Conservation (phyloP, 2,113 vertebrate species). For the Equus quagga region DNA sequence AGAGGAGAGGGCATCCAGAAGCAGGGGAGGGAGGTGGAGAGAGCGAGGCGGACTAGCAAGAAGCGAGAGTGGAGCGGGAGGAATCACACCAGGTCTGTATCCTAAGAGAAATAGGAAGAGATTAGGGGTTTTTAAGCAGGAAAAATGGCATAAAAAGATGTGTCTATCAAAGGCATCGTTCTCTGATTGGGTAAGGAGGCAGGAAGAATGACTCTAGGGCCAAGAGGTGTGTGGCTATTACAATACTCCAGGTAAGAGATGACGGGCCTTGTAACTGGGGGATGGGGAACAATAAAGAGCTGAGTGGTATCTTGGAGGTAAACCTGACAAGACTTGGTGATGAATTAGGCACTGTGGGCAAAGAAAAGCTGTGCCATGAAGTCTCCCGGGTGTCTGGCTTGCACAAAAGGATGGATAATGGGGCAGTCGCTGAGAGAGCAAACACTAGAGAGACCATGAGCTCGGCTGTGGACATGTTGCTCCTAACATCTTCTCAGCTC, state of each 20-base stretch:
- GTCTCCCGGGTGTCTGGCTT: neutral
- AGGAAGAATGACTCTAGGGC: neutral
- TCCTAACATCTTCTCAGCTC: neutral
- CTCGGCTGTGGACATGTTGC: fast-evolving
- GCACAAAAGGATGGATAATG: fast-evolving
- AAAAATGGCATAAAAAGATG: neutral
- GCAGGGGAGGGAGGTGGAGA: fast-evolving
- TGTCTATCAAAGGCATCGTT: neutral
- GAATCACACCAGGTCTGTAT: neutral
- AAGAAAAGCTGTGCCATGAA: neutral
- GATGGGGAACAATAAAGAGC: fast-evolving
- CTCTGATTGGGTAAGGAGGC: neutral
- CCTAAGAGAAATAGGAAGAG: neutral
- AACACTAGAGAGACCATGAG: fast-evolving
- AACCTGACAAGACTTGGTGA: neutral
- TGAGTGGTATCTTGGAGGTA: fast-evolving
- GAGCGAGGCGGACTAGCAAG: neutral
- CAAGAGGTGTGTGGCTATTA: fast-evolving
- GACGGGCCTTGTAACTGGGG: fast-evolving
- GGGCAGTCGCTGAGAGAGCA: neutral
- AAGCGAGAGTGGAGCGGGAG: too few relatives aligned
- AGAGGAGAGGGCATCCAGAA: too few relatives aligned
- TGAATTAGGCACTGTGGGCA: neutral
- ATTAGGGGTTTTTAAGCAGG: neutral
- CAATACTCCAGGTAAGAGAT: neutral